Conservation (phyloP, 2,888 invertebrate species). For the Sylvicola fuscatus region DNA sequence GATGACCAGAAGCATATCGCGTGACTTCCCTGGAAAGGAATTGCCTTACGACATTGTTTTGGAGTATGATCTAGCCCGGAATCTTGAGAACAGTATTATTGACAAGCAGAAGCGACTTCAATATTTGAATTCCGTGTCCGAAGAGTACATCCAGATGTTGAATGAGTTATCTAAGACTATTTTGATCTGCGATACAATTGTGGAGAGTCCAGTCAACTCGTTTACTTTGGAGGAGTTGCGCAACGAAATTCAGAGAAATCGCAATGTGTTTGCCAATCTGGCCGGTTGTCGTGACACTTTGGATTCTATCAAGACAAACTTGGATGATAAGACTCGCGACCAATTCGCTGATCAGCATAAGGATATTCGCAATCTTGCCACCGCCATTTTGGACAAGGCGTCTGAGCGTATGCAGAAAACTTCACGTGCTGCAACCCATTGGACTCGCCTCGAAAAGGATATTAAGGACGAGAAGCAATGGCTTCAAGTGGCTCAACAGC, state of each 20-base stretch:
- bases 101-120: constrained; percentile 55
- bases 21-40: constrained; percentile 46
- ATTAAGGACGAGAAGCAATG: constrained; percentile 67
- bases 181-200: constrained; percentile 58
- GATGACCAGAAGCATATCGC: constrained; percentile 37
- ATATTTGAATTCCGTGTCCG: constrained; percentile 52
- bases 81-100: constrained; percentile 45
- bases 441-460: constrained; percentile 61
- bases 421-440: constrained; percentile 66
- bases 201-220: constrained; percentile 57
- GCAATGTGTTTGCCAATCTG: constrained; percentile 73
- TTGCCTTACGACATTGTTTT: constrained; percentile 42
- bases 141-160: constrained; percentile 74
- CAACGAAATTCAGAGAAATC: constrained; percentile 74
- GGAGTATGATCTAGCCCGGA: constrained; percentile 43
- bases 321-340: constrained; percentile 58
- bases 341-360: constrained; percentile 53
- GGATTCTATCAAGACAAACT: constrained; percentile 65
- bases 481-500: constrained; percentile 64
- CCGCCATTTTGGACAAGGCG: constrained; percentile 56
- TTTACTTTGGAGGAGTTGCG: constrained; percentile 59
- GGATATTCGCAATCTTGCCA: constrained; percentile 55
- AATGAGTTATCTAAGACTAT: constrained; percentile 74
- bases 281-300: constrained; percentile 73
- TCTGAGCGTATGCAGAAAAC: constrained; percentile 63